These are phyloP conservation scores for Panagrolaimus sp. DNA, from an alignment of 1,140 invertebrate species.

Conservation along the genomic window DNA sequence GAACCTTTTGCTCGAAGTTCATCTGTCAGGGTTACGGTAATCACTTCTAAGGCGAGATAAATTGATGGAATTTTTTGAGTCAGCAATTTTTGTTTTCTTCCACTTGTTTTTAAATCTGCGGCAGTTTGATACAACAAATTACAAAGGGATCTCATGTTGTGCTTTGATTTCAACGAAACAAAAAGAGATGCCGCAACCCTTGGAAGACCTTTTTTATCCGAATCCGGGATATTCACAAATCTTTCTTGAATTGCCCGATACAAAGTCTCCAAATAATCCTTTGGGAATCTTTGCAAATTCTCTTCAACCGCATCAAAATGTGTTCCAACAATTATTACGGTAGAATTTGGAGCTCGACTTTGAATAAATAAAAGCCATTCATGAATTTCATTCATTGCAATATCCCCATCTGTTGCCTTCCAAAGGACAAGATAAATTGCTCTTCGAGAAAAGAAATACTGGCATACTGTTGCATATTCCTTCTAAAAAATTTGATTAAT, in stretches of 20 bases:
- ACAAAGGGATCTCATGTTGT: conserved; percentile 83
- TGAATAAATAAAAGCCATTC: conserved; percentile 93
- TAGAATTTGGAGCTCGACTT: conserved; percentile 83
- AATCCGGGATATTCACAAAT: conserved; percentile 82
- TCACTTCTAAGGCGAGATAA: conserved; percentile 87
- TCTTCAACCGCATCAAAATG: conserved; percentile 77
- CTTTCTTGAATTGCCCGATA: conserved; percentile 78
- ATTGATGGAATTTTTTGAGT: conserved; percentile 91
- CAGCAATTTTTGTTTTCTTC: conserved; percentile 80
- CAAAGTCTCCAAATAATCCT: conserved; percentile 72
- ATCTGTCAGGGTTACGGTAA: conserved; percentile 58
- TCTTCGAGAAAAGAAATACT: conserved; percentile 91
- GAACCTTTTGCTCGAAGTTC: conserved; percentile 61
- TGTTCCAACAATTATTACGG: conserved; percentile 86
- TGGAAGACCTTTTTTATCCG: conserved; percentile 88
- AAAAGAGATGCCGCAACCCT: conserved; percentile 86
- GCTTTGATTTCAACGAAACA: conserved; percentile 77
- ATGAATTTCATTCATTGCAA: conserved; percentile 79
- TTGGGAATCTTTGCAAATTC: conserved; percentile 68
- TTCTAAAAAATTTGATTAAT: conserved; percentile 61
- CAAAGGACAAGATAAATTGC: conserved; percentile 92
- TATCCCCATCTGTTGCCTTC: conserved; percentile 84
- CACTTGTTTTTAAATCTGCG: conserved; percentile 79
- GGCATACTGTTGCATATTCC: conserved; percentile 94
- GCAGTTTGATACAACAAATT: conserved; percentile 84